Percentiles rank a stretch among this genome's conserved stretches.
These are phyloP conservation scores for Linyphia triangularis DNA, from an alignment of 2,888 invertebrate genomes.

Conservation along the genomic window DNA sequence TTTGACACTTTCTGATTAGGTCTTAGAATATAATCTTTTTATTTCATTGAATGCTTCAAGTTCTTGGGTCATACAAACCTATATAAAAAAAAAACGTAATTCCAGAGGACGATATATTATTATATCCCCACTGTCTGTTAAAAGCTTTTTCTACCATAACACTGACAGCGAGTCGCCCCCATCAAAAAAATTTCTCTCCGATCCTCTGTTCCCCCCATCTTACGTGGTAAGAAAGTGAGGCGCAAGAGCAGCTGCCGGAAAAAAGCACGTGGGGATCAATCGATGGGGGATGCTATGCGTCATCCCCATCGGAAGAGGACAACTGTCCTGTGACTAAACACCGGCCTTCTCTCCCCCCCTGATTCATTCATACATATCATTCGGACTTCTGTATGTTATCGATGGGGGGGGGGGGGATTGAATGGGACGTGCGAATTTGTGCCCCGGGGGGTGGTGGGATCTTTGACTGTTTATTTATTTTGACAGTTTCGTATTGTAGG, in stretches of 20 bases:
- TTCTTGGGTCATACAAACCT: too few species aligned
- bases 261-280: slow-evolving; percentile 70
- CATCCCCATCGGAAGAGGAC: slow-evolving; percentile 43
- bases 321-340: slow-evolving; percentile 61
- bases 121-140: too few species aligned
- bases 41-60: too few species aligned
- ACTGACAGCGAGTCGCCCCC: background rate
- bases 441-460: background rate
- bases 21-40: too few species aligned
- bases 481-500: too few species aligned
- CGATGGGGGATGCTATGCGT: slow-evolving; percentile 67
- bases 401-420: background rate
- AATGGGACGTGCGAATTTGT: slow-evolving; percentile 1
- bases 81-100: too few species aligned
- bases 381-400: slow-evolving; percentile 19
- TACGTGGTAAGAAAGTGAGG: slow-evolving; percentile 8
- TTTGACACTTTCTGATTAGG: too few species aligned
- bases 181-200: background rate
- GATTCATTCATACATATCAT: slow-evolving; percentile 56
- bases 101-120: too few species aligned
- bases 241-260: slow-evolving; percentile 46
- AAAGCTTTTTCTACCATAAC: too few species aligned
- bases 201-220: background rate
- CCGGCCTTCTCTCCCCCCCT: slow-evolving; percentile 18
- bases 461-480: too few species aligned